Conservation (phyloP, 23 tunicate genomes). For the Halocynthia aurantium region DNA sequence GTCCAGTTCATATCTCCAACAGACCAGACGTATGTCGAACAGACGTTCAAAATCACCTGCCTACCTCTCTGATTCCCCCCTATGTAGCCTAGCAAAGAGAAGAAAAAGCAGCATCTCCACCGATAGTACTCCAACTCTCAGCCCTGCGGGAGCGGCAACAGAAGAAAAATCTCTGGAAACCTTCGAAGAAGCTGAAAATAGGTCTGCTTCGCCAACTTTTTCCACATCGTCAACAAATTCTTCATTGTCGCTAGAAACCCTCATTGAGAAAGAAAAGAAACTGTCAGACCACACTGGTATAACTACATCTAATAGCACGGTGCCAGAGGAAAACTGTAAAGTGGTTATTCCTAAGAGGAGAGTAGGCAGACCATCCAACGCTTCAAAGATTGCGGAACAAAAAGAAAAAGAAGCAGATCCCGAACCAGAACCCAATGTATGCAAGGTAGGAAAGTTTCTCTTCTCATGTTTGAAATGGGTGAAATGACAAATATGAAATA, state of each 20-base stretch:
- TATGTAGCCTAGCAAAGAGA: constrained; percentile 28
- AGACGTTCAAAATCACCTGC: constrained; percentile 86
- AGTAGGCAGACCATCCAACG: no score
- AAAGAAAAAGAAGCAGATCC: no score
- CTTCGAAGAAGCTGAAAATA: neutral
- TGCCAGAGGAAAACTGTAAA: no score
- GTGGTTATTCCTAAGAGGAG: no score
- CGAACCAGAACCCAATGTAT: no score
- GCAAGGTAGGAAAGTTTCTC: no score
- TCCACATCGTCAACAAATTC: constrained; percentile 13
- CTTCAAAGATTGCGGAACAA: no score
- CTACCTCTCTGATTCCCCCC: constrained; percentile 43
- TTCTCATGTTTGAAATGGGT: no score
- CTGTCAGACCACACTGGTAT: no score
- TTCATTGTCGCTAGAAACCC: neutral
- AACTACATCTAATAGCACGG: no score
- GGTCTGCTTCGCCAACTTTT: constrained; percentile 4
- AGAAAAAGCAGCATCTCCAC: constrained; percentile 41
- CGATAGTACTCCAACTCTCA: neutral
- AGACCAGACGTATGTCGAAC: constrained; percentile 42
- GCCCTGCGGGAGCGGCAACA: neutral
- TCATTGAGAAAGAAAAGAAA: no score
- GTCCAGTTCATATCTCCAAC: constrained; percentile 15
- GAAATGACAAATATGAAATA: no score
- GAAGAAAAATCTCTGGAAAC: constrained; percentile 9